Base-by-base conservation (phyloP, 2,113 vertebrate species). In the Bubo blakistoni region DNA sequence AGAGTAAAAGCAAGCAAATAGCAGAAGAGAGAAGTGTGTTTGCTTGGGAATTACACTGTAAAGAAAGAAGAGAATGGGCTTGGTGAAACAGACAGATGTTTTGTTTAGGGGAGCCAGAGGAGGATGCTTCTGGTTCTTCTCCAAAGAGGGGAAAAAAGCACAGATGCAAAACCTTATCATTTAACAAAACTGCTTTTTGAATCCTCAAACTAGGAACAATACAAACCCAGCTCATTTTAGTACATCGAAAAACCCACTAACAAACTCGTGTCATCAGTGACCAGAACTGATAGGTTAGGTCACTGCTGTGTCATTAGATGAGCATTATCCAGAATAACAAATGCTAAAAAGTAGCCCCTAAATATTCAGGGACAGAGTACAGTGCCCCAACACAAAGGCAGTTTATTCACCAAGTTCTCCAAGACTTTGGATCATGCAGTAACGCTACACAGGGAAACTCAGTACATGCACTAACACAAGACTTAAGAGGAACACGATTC, bases 1-100 rank as follows among this genome's bases (percentile, higher is more conserved):
- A 62, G 16, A 92, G 90, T 79, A 92, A 96, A 96, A 94, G 71
- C 72, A 92, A 90, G 80, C 67, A 94, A 92, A 96, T 20, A 81
- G 85, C 76, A 70, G 67, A 44, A 79, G 67, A 93, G 81, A 74
- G 90, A 95, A 96, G 70, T 72, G 16, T 59, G 51, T 96, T 95
- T 96, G 94, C 89, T 79, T 90, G 79, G 84, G 85, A 96, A 91
- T 88, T 88, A 67, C n/a, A 46, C 78, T 66, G 54, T 51, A 34
- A 86, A 52, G 67, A 87, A 76, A 69, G 52, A 92, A 69, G 4
- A 88, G 61, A 90, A 90, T 21, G 42, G 85, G 86, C 61, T 86
- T 40, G 65, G 82, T 90, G 72, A 95, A 93, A 85, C 44, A 72
- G 81, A 36, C 78, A 96, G 74, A 94, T 89, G 82, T 85, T 96